Evolutionary conservation across 1,140 invertebrate genomes (phyloP).

Genomic region (Chelonus insularis): DNA sequence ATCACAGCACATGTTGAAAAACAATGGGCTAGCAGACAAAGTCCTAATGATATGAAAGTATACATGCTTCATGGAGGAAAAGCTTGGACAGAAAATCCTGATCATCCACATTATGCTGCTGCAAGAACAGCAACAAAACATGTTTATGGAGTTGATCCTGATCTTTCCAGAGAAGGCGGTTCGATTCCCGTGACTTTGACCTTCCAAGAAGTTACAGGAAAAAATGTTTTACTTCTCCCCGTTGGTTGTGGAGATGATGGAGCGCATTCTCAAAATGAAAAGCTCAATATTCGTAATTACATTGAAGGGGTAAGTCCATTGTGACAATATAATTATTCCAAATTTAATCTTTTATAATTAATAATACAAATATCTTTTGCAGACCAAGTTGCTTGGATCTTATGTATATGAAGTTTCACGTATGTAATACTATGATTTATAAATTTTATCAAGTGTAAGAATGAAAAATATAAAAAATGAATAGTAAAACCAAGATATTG

Average conservation of each 20-base stretch:
- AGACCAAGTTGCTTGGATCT: conserved; percentile 85
- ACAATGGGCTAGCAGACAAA: conserved; percentile 71
- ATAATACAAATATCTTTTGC: too few relatives aligned
- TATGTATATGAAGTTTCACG: conserved; percentile 81
- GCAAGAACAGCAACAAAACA: conserved; percentile 83
- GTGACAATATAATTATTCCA: not conserved
- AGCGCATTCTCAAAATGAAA: conserved; percentile 98
- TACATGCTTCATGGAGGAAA: conserved; percentile 77
- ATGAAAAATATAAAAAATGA: conserved; percentile 12
- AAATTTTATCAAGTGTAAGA: not conserved
- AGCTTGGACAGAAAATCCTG: conserved; percentile 90
- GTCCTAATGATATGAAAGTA: conserved; percentile 86
- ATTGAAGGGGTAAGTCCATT: conserved; percentile 84
- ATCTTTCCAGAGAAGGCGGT: conserved; percentile 93
- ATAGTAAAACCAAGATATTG: too few relatives aligned
- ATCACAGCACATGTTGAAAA: conserved; percentile 77
- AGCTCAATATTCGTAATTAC: conserved; percentile 89
- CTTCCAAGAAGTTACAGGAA: conserved; percentile 84
- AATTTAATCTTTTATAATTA: too few relatives aligned
- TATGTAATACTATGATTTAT: conserved; percentile 43
- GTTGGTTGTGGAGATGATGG: conserved; percentile 93
- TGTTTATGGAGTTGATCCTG: conserved; percentile 91
- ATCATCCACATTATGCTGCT: conserved; percentile 89
- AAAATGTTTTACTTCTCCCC: conserved; percentile 90
- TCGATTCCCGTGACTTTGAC: conserved; percentile 95